These are phyloP conservation scores for Cheilosia pagana DNA, from an alignment of 2,888 invertebrate species.

Conservation along the genomic window DNA sequence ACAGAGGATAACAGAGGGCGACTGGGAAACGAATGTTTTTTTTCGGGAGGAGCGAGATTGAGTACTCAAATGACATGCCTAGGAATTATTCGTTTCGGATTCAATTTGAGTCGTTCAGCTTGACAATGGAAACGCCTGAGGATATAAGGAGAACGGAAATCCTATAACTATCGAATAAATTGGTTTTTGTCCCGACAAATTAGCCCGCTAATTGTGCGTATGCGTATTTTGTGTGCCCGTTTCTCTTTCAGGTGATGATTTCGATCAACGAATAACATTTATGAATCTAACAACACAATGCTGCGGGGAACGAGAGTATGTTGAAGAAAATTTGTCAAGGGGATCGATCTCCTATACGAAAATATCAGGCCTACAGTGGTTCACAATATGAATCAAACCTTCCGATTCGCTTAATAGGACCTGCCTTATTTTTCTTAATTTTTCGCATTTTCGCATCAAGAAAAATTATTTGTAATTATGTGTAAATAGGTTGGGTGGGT, in stretches of 20 bases:
- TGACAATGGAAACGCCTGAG: conserved; percentile 54
- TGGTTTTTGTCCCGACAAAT: conserved; percentile 62
- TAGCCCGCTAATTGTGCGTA: conserved; percentile 67
- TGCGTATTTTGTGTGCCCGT: not conserved
- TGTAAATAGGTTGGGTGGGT: too few species aligned
- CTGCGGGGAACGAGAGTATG: too few species aligned
- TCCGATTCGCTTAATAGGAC: too few species aligned
- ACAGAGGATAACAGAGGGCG: conserved; percentile 39
- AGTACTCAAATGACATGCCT: conserved; percentile 63
- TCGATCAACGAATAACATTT: not conserved
- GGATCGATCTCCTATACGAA: too few species aligned
- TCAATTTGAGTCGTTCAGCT: conserved; percentile 38
- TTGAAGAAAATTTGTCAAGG: too few species aligned
- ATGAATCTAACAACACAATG: not conserved
- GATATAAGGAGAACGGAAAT: conserved; percentile 22
- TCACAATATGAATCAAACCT: too few species aligned
- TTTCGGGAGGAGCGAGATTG: conserved; percentile 31
- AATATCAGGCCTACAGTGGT: too few species aligned
- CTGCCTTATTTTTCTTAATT: too few species aligned
- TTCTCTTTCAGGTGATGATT: not conserved
- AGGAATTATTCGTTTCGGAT: conserved; percentile 49
- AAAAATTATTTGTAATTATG: too few species aligned
- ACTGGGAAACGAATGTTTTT: conserved; percentile 46
- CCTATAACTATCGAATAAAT: conserved; percentile 66
- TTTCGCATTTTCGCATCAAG: too few species aligned